These are phyloP conservation scores for Baccha elongata DNA, from an alignment of 2,888 invertebrate genomes.

Conservation along the genomic window DNA sequence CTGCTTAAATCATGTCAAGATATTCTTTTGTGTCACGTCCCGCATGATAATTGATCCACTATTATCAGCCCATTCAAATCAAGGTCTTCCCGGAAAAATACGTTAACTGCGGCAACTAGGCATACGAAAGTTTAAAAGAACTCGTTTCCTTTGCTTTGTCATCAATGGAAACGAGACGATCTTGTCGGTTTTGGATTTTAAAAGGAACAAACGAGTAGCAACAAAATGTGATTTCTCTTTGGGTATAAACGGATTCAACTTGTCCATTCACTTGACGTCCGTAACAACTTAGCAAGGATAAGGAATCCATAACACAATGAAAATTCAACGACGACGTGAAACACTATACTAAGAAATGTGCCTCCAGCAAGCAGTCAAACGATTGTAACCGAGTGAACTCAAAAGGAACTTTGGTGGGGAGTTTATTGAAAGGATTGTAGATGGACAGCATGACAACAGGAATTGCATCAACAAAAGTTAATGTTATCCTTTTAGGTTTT, in stretches of 20 bases:
- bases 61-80: background rate
- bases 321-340: slow-evolving; percentile 6
- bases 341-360: slow-evolving; percentile 10
- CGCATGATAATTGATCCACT: slow-evolving; percentile 22
- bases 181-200: slow-evolving; percentile 21
- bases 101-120: background rate
- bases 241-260: slow-evolving; percentile 31
- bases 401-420: background rate
- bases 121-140: background rate
- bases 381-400: slow-evolving; percentile 6
- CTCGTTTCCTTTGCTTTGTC: slow-evolving; percentile 12
- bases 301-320: slow-evolving; percentile 13
- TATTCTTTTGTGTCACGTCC: background rate
- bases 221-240: background rate
- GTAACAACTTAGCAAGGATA: slow-evolving; percentile 9
- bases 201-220: slow-evolving; percentile 22
- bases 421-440: slow-evolving; percentile 21
- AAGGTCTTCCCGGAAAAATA: background rate
- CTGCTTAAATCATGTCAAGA: slow-evolving; percentile 1
- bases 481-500: slow-evolving; percentile 27
- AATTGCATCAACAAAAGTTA: slow-evolving; percentile 43
- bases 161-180: slow-evolving; percentile 26
- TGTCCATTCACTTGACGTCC: slow-evolving; percentile 16
- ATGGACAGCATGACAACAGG: slow-evolving; percentile 29
- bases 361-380: slow-evolving; percentile 22